Evolutionary conservation across 2,797 vertebrate genomes (phyloP).

Genomic region (Oceanodroma leucorhoa): DNA sequence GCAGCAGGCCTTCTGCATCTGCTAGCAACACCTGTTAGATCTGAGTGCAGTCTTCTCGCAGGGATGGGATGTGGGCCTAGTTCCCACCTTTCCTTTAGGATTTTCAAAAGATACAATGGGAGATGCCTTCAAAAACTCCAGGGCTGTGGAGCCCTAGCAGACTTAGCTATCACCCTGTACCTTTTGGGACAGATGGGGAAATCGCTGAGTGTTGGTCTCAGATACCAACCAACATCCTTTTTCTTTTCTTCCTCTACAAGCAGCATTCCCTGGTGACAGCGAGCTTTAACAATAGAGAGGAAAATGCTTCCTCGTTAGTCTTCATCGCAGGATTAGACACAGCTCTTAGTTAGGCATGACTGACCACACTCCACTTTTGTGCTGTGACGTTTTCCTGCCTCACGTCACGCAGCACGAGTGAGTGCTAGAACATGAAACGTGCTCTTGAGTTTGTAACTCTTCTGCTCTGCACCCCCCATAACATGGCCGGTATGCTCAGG

Average conservation of each 20-base stretch:
- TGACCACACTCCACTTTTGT: not conserved
- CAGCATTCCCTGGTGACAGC: not conserved
- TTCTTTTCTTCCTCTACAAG: not conserved
- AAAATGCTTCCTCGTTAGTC: not conserved
- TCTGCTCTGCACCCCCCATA: not conserved
- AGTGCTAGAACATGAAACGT: fast-evolving
- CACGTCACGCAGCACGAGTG: fast-evolving
- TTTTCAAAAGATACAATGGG: not conserved
- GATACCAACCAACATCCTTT: not conserved
- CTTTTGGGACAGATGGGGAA: not conserved
- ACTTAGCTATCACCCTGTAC: not conserved
- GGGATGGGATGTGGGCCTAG: not conserved
- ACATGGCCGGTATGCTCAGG: fast-evolving
- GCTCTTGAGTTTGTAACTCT: not conserved
- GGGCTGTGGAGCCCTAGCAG: not conserved
- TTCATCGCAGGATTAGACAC: not conserved
- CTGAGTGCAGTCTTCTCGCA: not conserved
- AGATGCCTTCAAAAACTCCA: not conserved
- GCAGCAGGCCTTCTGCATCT: not conserved
- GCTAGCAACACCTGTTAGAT: not conserved
- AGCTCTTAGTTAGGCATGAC: not conserved
- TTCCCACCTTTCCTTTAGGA: not conserved
- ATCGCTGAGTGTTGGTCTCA: fast-evolving
- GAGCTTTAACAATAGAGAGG: not conserved
- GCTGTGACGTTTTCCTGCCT: not conserved